A percentile compares a stretch with the other conserved stretches of the same genome.
Evolutionary conservation across 2,113 vertebrate genomes (phyloP).

Genomic region (Tychaedon coryphoeus): DNA sequence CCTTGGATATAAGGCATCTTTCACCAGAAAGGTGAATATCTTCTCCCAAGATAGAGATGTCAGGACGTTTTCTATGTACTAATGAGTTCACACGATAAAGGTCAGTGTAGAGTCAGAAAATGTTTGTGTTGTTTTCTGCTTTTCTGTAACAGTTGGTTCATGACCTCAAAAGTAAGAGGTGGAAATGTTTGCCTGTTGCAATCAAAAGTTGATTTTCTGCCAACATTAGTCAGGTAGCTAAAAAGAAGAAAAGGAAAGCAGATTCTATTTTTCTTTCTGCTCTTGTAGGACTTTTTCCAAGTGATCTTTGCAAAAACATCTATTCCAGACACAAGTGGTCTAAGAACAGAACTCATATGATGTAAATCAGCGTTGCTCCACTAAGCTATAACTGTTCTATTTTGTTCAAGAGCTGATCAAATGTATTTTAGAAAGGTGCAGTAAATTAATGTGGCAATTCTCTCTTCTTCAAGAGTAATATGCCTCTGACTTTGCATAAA

Average conservation of each 20-base stretch:
- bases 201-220: background rate
- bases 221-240: background rate
- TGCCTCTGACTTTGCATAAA: conserved; percentile 30
- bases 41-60: background rate
- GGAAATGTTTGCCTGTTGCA: background rate
- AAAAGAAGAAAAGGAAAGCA: background rate
- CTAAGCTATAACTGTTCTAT: background rate
- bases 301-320: background rate
- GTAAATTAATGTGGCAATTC: background rate
- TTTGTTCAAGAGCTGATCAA: background rate
- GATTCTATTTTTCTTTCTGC: background rate
- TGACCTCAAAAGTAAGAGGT: background rate
- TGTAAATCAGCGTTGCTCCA: background rate
- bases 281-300: background rate
- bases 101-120: background rate
- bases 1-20: background rate
- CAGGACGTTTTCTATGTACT: background rate
- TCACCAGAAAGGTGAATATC: background rate
- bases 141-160: background rate
- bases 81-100: background rate
- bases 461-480: background rate
- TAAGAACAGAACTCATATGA: background rate
- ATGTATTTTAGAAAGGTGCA: background rate
- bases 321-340: background rate
- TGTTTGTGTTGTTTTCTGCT: background rate